phyloP scores from a whole-genome alignment of 2,113 vertebrate genomes.

The Psittacula cyanocephala region DNA sequence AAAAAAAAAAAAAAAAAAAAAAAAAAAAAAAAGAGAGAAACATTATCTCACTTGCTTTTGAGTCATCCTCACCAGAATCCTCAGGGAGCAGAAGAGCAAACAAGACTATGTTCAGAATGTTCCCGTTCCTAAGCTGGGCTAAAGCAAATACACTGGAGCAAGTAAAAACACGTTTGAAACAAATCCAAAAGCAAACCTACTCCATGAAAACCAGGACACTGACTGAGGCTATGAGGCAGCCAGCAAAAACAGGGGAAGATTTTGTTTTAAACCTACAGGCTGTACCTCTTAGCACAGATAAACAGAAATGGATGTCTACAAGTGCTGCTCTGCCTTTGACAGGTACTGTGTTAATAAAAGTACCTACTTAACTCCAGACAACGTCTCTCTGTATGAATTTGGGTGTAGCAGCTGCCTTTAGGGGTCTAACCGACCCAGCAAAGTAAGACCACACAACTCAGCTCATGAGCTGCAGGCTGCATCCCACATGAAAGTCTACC shows the following conservation, averaged over 20 bases:
- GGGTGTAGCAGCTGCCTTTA: not conserved
- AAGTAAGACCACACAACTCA: not conserved
- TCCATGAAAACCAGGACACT: not conserved
- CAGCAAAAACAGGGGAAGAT: not conserved
- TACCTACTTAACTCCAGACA: not conserved
- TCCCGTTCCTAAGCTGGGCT: not conserved
- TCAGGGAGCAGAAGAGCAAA: conserved; percentile 49
- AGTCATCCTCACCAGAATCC: conserved; percentile 64
- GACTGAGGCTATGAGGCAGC: not conserved
- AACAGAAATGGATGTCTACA: not conserved
- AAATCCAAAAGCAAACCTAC: not conserved
- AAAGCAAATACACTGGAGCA: conserved; percentile 27
- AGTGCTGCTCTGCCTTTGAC: not conserved
- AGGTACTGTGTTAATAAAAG: not conserved
- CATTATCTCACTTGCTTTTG: conserved; percentile 67
- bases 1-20: not conserved
- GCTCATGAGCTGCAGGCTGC: rapidly evolving
- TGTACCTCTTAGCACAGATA: not conserved
- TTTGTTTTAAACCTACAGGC: not conserved
- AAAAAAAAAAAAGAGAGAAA: not conserved
- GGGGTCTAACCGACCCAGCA: not conserved
- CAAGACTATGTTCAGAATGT: conserved; percentile 32
- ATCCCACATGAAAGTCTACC: not conserved
- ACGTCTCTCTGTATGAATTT: not conserved
- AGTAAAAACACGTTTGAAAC: conserved; percentile 10